These are phyloP conservation scores for Peromyscus nudipes DNA, from an alignment of 2,797 vertebrate species.

Conservation along the genomic window DNA sequence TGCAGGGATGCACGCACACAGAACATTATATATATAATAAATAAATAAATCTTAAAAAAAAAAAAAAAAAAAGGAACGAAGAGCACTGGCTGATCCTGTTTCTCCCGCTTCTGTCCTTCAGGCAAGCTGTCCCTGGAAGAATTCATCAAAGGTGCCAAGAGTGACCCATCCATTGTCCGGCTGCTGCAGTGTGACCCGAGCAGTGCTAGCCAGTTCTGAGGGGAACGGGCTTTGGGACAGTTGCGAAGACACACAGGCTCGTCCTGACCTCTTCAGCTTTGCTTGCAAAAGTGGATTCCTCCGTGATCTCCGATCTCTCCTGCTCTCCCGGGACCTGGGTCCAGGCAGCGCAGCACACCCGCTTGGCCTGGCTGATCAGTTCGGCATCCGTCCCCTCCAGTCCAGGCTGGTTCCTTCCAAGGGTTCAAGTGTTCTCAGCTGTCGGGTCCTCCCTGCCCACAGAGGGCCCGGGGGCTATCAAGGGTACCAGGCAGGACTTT, in stretches of 20 bases:
- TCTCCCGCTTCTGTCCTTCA: slow-evolving; percentile 67
- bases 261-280: slow-evolving; percentile 88
- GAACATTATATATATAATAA: too few relatives aligned
- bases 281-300: slow-evolving; percentile 89
- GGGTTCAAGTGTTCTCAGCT: slow-evolving; percentile 54
- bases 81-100: neutral
- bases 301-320: slow-evolving; percentile 85
- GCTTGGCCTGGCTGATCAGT: slow-evolving; percentile 78
- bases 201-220: slow-evolving; percentile 93
- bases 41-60: too few relatives aligned
- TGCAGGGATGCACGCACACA: too few relatives aligned
- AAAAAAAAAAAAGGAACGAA: too few relatives aligned
- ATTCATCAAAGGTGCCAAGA: slow-evolving; percentile 95
- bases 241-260: slow-evolving; percentile 85
- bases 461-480: slow-evolving; percentile 48
- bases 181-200: slow-evolving; percentile 94
- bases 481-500: slow-evolving; percentile 82
- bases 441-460: slow-evolving; percentile 64
- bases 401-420: slow-evolving; percentile 74
- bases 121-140: slow-evolving; percentile 94
- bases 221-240: slow-evolving; percentile 76
- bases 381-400: slow-evolving; percentile 73
- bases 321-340: slow-evolving; percentile 75
- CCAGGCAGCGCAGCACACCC: neutral
- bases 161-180: slow-evolving; percentile 94